phyloP scores from a whole-genome alignment of 2,113 vertebrate species.

The Trochalopteron elliotii region DNA sequence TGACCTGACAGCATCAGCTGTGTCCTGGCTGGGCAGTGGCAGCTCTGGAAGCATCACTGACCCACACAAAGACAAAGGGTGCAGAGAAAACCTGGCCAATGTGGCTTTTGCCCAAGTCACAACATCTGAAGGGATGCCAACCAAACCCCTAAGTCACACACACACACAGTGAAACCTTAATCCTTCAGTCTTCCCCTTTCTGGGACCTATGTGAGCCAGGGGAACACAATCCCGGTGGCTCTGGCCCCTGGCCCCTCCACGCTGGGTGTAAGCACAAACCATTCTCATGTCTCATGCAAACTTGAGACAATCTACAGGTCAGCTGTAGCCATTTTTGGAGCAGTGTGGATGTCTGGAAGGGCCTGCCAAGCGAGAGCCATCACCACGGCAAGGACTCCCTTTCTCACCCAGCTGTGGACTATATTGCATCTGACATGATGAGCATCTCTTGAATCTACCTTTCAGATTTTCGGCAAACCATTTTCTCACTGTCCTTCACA shows the following conservation, averaged over 20 bases:
- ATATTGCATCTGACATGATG: slow-evolving; percentile 82
- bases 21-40: rapidly evolving
- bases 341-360: slow-evolving; percentile 55
- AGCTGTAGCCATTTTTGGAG: slow-evolving; percentile 74
- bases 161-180: neutral
- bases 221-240: neutral
- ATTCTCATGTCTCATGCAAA: slow-evolving; percentile 36
- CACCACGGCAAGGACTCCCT: slow-evolving; percentile 64
- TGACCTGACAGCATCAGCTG: neutral
- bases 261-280: neutral
- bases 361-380: slow-evolving; percentile 76
- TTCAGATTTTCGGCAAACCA: slow-evolving; percentile 83
- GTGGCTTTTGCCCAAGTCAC: neutral
- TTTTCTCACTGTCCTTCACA: slow-evolving; percentile 87
- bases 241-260: rapidly evolving
- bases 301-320: slow-evolving; percentile 72
- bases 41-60: neutral
- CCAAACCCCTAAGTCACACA: rapidly evolving
- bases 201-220: neutral
- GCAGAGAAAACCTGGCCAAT: neutral
- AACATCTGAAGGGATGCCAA: neutral
- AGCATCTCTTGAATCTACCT: slow-evolving; percentile 79
- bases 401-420: slow-evolving; percentile 76
- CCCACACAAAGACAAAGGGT: rapidly evolving
- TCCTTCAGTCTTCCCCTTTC: neutral